These are phyloP conservation scores for Hymenopus coronatus DNA, from an alignment of 2,888 invertebrate species.

Conservation along the genomic window DNA sequence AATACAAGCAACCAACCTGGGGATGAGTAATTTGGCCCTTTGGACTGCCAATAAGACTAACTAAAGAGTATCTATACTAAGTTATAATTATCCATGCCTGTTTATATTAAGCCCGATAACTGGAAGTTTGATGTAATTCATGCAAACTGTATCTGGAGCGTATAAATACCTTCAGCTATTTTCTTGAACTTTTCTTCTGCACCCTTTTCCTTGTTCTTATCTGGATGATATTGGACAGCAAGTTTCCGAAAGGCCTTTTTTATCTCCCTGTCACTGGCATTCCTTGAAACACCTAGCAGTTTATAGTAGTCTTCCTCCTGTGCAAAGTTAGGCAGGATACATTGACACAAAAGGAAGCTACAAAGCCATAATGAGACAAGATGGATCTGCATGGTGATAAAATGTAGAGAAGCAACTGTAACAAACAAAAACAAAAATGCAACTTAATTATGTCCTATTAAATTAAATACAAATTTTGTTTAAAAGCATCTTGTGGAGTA, in stretches of 20 bases:
- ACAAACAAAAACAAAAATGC: background rate
- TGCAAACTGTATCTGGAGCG: background rate
- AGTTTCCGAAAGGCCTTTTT: conserved; percentile 53
- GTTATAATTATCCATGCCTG: background rate
- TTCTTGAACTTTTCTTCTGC: conserved; percentile 52
- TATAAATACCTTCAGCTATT: conserved; percentile 49
- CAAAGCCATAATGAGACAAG: background rate
- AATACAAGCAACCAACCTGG: too few relatives aligned
- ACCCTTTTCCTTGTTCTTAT: conserved; percentile 49
- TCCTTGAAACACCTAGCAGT: conserved; percentile 47
- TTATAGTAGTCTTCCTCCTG: conserved; percentile 49
- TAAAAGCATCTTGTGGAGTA: too few relatives aligned
- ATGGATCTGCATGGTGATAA: background rate
- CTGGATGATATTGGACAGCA: conserved; percentile 53
- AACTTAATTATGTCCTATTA: too few relatives aligned
- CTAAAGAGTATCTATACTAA: too few relatives aligned
- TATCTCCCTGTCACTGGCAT: conserved; percentile 49
- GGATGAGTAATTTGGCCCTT: too few relatives aligned
- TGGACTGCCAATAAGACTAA: too few relatives aligned
- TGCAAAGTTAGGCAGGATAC: conserved; percentile 29
- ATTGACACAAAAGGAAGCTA: conserved; percentile 23
- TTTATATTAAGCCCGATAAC: background rate
- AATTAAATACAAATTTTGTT: too few relatives aligned
- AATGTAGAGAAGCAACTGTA: background rate
- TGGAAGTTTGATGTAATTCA: background rate